phyloP scores from a whole-genome alignment of 2,888 invertebrate species.

The Habrosyne pyritoides region DNA sequence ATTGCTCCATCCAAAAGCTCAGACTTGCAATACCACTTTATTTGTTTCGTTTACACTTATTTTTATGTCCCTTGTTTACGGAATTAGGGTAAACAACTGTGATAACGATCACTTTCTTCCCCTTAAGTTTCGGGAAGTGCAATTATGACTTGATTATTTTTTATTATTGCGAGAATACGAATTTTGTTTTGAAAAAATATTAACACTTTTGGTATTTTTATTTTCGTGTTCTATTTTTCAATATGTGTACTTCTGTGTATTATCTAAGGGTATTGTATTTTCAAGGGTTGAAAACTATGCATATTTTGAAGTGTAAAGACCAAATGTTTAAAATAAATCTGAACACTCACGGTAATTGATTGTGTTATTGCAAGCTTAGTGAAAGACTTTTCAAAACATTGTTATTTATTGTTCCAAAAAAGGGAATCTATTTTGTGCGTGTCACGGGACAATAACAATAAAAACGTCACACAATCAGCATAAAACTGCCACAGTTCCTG shows the following conservation, averaged over 20 bases:
- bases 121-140: neutral
- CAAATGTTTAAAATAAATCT: neutral
- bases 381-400: neutral
- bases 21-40: constrained; percentile 58
- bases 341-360: neutral
- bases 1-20: constrained; percentile 53
- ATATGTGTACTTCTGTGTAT: too few relatives aligned
- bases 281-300: too few relatives aligned
- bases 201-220: too few relatives aligned
- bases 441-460: constrained; percentile 9
- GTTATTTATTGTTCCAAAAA: neutral
- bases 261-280: too few relatives aligned
- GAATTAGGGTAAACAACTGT: constrained; percentile 44
- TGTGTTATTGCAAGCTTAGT: neutral
- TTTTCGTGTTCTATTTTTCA: too few relatives aligned
- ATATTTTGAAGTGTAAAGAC: too few relatives aligned
- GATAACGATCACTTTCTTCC: constrained; percentile 27
- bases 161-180: neutral
- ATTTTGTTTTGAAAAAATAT: neutral
- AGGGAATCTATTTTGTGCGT: constrained; percentile 1
- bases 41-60: constrained; percentile 56
- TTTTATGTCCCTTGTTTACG: constrained; percentile 44
- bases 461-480: constrained; percentile 8
- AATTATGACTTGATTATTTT: constrained; percentile 1
- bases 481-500: constrained; percentile 7